Evolutionary conservation across 1,140 invertebrate genomes (phyloP).

Genomic region (Procambarus virginalis): DNA sequence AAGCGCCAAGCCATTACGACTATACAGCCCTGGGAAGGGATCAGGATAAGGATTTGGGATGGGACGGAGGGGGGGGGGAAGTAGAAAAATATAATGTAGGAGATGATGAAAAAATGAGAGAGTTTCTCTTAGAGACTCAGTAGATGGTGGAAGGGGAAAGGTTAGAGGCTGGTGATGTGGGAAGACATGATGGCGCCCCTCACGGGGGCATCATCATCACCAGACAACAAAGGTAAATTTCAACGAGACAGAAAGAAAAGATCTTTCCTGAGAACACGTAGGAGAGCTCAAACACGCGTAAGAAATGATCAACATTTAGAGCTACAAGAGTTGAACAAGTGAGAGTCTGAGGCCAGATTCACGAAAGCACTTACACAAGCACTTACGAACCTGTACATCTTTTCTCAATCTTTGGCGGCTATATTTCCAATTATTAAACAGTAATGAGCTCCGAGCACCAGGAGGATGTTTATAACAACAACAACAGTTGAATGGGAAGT

Average conservation of each 20-base stretch:
- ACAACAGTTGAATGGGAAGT: too few relatives aligned
- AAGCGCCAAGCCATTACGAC: too few relatives aligned
- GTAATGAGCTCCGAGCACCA: too few relatives aligned
- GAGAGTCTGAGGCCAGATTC: background rate
- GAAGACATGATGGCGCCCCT: too few relatives aligned
- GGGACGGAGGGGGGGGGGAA: background rate
- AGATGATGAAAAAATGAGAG: background rate
- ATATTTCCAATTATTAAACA: too few relatives aligned
- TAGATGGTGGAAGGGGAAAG: background rate
- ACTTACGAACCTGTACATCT: too few relatives aligned
- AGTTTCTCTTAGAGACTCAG: background rate
- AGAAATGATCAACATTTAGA: background rate
- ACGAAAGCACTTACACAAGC: too few relatives aligned
- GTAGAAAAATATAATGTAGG: background rate
- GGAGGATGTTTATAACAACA: too few relatives aligned
- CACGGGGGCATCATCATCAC: background rate
- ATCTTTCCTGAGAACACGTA: background rate
- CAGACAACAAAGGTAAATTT: background rate
- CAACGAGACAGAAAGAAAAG: background rate
- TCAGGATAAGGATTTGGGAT: too few relatives aligned
- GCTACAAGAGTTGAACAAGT: too few relatives aligned
- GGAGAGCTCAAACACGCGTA: background rate
- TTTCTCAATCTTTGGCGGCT: too few relatives aligned
- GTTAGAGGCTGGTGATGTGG: background rate
- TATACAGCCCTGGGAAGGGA: too few relatives aligned